Base-by-base conservation (phyloP, 2,888 invertebrate species). In the Leptogaster cylindrica region DNA sequence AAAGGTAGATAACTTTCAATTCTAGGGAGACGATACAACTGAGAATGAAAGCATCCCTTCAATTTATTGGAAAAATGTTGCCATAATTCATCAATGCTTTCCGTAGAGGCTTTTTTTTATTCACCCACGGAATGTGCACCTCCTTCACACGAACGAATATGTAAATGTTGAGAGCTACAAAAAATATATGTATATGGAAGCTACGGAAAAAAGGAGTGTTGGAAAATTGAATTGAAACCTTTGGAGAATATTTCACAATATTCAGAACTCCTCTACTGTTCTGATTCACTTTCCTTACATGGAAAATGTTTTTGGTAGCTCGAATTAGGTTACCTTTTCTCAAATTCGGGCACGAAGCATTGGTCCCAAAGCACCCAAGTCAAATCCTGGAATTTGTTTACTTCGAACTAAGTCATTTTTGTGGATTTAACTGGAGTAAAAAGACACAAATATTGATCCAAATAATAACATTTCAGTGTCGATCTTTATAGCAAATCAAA, bases 41-140 rank as follows among this genome's bases (percentile, higher is more conserved):
- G 27, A 44, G 31, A 23, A 33, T 5, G 14, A 33, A 55, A 12
- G 10, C 23, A 33, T 33, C 28, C 8, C 14, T 28, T 44, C 27
- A 61, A 28, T 61, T 61, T 44, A 16, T 16, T 3, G 14, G 61
- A 61, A 44, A 61, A 61, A 61, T 61, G 61, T 41, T 44, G 18
- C 61, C 61, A 61, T 61, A 61, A 61, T 61, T 61, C 61, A 61
- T 61, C 61, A 61, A 61, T 61, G 28, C 61, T 44, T 25, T 61
- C 18, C 44, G 7, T 8, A 10, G 28, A 16, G 27, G 18, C 6
- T 10, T n/a, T 6, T 10, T 41, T 41, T 41, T 41, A 7, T 25
- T 20, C 27, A 10, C 12, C 18, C 18, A 7, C 41, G 5, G 41
- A 41, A 18, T 7, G 7, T 41, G 4, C 3, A 7, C 5, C 10